Evolutionary conservation across 1,140 invertebrate genomes (phyloP).

Genomic region (Drosophila saltans): DNA sequence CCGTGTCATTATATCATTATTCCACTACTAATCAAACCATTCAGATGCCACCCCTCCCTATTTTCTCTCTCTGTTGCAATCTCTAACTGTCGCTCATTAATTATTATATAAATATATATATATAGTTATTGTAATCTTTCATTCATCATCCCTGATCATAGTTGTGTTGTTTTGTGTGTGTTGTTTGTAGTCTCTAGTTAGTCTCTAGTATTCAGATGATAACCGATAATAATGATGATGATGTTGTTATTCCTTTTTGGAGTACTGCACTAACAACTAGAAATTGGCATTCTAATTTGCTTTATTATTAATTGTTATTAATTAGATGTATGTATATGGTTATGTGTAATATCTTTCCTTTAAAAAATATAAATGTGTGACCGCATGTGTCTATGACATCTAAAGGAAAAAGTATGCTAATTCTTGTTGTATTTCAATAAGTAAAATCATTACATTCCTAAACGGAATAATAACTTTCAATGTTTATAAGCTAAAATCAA

Average conservation of each 20-base stretch:
- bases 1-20: slow-evolving; percentile 18
- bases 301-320: neutral
- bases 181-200: slow-evolving; percentile 45
- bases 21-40: slow-evolving; percentile 12
- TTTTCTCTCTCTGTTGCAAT: neutral
- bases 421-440: too few species aligned
- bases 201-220: slow-evolving; percentile 29
- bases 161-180: slow-evolving; percentile 26
- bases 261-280: neutral
- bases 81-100: slow-evolving; percentile 7
- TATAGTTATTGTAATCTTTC: slow-evolving; percentile 4
- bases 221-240: slow-evolving; percentile 6
- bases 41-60: neutral
- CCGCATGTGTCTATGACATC: neutral
- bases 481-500: too few species aligned
- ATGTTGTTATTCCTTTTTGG: neutral
- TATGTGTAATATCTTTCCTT: neutral
- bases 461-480: too few species aligned
- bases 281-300: neutral
- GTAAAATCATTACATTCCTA: too few species aligned
- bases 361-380: neutral
- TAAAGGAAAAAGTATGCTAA: too few species aligned
- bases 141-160: slow-evolving; percentile 33
- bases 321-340: neutral
- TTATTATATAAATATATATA: neutral